Evolutionary conservation across 2,797 vertebrate genomes (phyloP).

Genomic region (Pristis pectinata): DNA sequence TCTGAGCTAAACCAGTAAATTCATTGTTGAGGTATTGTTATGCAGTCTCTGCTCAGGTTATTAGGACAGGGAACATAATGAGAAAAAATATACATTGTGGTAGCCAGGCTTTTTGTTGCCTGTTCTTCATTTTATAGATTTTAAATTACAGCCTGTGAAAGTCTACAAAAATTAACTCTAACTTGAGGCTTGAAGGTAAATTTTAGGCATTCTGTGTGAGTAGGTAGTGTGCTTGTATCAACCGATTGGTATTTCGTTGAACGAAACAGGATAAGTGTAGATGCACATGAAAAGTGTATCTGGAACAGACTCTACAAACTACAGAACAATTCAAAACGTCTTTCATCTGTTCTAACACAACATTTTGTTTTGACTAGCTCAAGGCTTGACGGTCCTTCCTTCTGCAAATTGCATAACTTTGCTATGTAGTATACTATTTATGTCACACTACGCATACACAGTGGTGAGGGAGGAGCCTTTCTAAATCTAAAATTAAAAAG

Average conservation of each 20-base stretch:
- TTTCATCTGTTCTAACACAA: conserved; percentile 37
- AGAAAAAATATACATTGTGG: background rate
- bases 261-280: conserved; percentile 10
- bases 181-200: conserved; percentile 11
- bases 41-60: background rate
- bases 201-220: conserved; percentile 3
- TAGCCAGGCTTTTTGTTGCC: conserved; percentile 1
- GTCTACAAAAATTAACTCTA: conserved; percentile 26
- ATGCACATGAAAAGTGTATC: conserved; percentile 18
- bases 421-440: conserved; percentile 23
- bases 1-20: background rate
- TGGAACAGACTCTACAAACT: conserved; percentile 29
- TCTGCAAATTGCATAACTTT: conserved; percentile 28
- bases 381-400: conserved; percentile 37
- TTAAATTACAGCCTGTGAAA: conserved; percentile 20
- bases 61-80: background rate
- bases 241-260: conserved; percentile 29
- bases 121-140: conserved; percentile 20
- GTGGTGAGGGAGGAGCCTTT: background rate
- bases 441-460: background rate
- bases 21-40: conserved; percentile 12
- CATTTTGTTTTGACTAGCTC: conserved; percentile 37
- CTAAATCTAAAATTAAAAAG: background rate
- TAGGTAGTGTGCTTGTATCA: conserved; percentile 19
- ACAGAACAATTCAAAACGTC: conserved; percentile 36